These are phyloP conservation scores for Baryphthengus martii DNA, from an alignment of 2,113 vertebrate species.

Conservation along the genomic window DNA sequence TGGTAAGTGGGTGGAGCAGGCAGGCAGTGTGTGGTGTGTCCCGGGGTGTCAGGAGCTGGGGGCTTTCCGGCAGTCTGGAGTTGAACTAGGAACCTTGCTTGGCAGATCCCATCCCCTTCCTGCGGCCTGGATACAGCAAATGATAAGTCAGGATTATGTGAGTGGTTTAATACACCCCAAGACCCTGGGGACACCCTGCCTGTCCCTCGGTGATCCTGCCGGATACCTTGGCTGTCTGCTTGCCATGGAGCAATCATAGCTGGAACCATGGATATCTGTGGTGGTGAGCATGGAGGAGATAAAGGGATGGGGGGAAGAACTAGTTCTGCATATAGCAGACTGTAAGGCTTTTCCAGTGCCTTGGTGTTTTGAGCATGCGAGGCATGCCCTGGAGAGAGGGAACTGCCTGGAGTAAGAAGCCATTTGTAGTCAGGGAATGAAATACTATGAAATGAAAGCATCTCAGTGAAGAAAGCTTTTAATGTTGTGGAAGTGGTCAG, in stretches of 20 bases:
- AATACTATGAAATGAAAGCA: background rate
- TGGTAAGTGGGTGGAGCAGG: background rate
- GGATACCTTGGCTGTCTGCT: background rate
- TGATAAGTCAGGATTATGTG: background rate
- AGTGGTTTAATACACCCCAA: background rate
- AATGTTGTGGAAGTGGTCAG: background rate
- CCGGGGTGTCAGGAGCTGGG: background rate
- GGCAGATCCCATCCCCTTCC: background rate
- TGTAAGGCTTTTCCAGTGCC: background rate
- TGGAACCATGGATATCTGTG: background rate
- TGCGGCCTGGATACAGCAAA: background rate
- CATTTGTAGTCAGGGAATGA: slow-evolving; percentile 7
- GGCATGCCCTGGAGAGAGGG: background rate
- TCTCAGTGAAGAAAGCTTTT: background rate
- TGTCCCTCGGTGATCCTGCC: fast-evolving
- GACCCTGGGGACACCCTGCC: background rate
- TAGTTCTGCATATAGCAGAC: background rate
- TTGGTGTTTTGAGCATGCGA: background rate
- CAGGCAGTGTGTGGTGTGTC: background rate
- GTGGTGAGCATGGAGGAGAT: background rate
- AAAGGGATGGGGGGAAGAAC: background rate
- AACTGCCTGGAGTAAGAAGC: background rate
- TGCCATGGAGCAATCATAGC: fast-evolving
- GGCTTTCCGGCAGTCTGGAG: background rate
- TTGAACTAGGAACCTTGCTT: background rate